A percentile compares a stretch with the other conserved stretches of the same genome.
Conservation (phyloP, 2,888 invertebrate species). For the Perithous albicinctus region DNA sequence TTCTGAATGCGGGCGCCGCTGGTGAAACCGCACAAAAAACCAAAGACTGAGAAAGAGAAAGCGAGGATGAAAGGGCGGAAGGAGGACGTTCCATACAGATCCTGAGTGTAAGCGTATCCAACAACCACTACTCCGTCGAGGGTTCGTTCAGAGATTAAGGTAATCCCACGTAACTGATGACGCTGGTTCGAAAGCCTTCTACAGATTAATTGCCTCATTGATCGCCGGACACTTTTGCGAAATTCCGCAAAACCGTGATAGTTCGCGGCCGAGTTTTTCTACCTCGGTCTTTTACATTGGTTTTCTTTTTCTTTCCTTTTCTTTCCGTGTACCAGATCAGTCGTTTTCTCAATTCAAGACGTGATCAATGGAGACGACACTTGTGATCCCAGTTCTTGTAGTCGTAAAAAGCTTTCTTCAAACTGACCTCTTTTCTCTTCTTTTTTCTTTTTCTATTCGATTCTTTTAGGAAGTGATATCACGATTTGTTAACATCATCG, state of each 20-base stretch:
- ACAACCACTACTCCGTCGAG: constrained; percentile 42
- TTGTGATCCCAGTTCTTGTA: not conserved
- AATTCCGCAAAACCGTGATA: constrained; percentile 32
- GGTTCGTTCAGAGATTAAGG: constrained; percentile 78
- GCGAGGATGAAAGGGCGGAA: not conserved
- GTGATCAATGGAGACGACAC: not conserved
- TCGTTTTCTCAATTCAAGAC: not conserved
- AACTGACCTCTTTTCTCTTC: not conserved
- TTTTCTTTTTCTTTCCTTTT: too few relatives aligned
- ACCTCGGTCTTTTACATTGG: not conserved
- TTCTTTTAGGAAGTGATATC: too few relatives aligned
- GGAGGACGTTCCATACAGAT: not conserved
- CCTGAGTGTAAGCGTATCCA: constrained; percentile 5
- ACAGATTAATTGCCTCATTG: constrained; percentile 81
- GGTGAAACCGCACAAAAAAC: constrained; percentile 78
- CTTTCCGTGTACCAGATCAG: not conserved
- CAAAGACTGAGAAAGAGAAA: constrained; percentile 12
- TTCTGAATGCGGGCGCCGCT: constrained; percentile 71
- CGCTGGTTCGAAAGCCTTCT: constrained; percentile 82
- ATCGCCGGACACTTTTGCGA: constrained; percentile 69
- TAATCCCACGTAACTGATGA: constrained; percentile 82
- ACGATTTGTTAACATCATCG: too few relatives aligned
- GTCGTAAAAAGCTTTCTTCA: not conserved
- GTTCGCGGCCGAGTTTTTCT: not conserved
- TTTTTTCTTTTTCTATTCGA: not conserved